Percentiles rank a stretch among this genome's conserved stretches.
Conservation (phyloP, 2,888 invertebrate species). For the Brenthis ino region DNA sequence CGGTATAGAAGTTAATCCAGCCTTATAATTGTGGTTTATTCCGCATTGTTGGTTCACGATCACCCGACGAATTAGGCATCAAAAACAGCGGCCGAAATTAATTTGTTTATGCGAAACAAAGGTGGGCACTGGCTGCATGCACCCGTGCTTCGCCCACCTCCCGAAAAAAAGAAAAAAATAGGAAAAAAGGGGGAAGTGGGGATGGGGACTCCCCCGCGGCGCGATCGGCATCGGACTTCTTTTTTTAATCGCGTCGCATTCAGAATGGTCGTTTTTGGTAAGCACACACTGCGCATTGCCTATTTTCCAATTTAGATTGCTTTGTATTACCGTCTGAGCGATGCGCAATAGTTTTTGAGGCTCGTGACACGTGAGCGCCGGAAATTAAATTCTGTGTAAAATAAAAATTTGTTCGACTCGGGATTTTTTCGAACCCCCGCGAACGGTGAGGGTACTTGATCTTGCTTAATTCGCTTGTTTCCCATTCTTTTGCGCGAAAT, state of each 20-base stretch:
- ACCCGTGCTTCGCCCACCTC: slow-evolving; percentile 78
- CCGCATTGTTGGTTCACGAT: slow-evolving; percentile 49
- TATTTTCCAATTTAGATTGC: slow-evolving; percentile 83
- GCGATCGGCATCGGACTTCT: slow-evolving; percentile 82
- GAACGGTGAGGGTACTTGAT: slow-evolving; percentile 35
- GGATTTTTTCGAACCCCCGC: slow-evolving; percentile 28
- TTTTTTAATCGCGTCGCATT: slow-evolving; percentile 83
- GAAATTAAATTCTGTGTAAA: slow-evolving; percentile 74
- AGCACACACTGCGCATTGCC: slow-evolving; percentile 82
- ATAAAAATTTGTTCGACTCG: slow-evolving; percentile 42
- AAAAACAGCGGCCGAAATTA: slow-evolving; percentile 81
- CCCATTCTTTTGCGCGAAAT: slow-evolving; percentile 32
- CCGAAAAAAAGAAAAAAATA: slow-evolving; percentile 75
- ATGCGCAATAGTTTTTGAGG: slow-evolving; percentile 81
- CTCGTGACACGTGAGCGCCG: slow-evolving; percentile 73
- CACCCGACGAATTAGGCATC: slow-evolving; percentile 78
- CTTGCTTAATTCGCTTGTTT: slow-evolving; percentile 35
- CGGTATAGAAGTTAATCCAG: slow-evolving; percentile 29
- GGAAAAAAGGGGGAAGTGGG: slow-evolving; percentile 64
- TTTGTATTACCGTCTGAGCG: slow-evolving; percentile 81
- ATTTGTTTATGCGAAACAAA: slow-evolving; percentile 83
- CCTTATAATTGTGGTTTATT: slow-evolving; percentile 40
- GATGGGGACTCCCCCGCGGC: slow-evolving; percentile 67
- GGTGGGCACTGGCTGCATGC: slow-evolving; percentile 80
- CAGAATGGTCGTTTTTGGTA: slow-evolving; percentile 80